Base-by-base conservation (phyloP, 2,888 invertebrate genomes). In the Ophonus ardosiacus region DNA sequence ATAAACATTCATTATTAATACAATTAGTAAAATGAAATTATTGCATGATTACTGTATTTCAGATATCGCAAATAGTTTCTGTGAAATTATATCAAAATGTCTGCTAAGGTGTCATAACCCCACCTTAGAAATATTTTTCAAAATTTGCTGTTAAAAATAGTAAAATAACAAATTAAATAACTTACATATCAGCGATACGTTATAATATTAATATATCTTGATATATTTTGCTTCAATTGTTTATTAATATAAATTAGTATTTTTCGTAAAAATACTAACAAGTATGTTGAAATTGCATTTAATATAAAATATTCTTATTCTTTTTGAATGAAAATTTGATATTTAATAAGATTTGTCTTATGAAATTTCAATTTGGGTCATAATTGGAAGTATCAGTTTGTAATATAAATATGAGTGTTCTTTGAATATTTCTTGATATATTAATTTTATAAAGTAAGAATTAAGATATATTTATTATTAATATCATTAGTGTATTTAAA, bases 41-140 rank as follows among this genome's bases (percentile, higher is more conserved):
- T 51, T 51, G 13, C 13, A 51, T 8, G 13, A 51, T 13, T 51
- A 51, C 10, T 13, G 6, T 51, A 51, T 51, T 51, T 51, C 10
- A 51, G 13, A 13, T 51, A 51, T 51, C 43, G 43, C 4, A 51
- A 51, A 51, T 51, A 65, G 43, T 74, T 74, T 74, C 51, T 65
- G 31, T 68, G n/a, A 13, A 68, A 38, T 38, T 63, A 31, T 68
- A 15, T 68, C 24, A 63, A 68, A 68, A 68, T 38, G 68, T 68
- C 68, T 38, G 68, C 68, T 68, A 38, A 65, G 31, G 68, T 68
- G 38, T 68, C 68, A 68, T 68, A 68, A 68, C 68, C 68, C 68
- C 38, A 68, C 68, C 38, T 38, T 38, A 15, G 38, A 15, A 31
- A 68, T 38, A 31, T n/a, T 31, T 31, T 68, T 38, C 15, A 31